These are phyloP conservation scores for Hippoglossus hippoglossus DNA, from an alignment of 2,797 vertebrate genomes.

Conservation along the genomic window DNA sequence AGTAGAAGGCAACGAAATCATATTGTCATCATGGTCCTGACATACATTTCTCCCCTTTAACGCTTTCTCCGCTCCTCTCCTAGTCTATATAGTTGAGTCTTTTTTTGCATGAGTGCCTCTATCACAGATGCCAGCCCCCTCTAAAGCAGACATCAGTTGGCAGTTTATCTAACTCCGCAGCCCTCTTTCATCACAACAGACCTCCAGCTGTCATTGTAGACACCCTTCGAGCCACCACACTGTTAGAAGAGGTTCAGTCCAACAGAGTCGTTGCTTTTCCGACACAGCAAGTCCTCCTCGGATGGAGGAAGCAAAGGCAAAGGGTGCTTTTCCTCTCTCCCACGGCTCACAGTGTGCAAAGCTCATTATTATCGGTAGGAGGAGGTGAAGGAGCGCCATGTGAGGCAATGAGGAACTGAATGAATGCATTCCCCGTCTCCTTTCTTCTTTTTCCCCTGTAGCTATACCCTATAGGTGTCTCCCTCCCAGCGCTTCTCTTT, in stretches of 20 bases:
- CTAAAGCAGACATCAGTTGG: constrained; percentile 74
- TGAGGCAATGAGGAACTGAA: constrained; percentile 51
- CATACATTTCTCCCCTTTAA: constrained; percentile 47
- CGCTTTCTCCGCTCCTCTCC: constrained; percentile 32
- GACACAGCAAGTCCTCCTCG: constrained; percentile 61
- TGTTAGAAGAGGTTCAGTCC: constrained; percentile 67
- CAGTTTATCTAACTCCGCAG: constrained; percentile 75
- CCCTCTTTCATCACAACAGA: constrained; percentile 73
- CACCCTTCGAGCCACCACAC: constrained; percentile 69
- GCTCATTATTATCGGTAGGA: constrained; percentile 68
- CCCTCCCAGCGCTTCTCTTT: constrained; percentile 30
- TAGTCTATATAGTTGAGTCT: constrained; percentile 15
- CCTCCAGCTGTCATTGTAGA: constrained; percentile 76
- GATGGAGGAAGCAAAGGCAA: constrained; percentile 61
- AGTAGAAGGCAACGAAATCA: constrained; percentile 37
- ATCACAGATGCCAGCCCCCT: constrained; percentile 14
- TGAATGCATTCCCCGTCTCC: constrained; percentile 53
- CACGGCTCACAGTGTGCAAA: constrained; percentile 63
- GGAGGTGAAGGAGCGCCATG: constrained; percentile 59
- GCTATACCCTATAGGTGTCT: constrained; percentile 13
- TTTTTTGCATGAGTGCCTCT: constrained; percentile 37
- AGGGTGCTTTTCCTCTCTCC: constrained; percentile 66
- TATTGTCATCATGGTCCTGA: constrained; percentile 52
- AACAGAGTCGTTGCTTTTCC: constrained; percentile 54
- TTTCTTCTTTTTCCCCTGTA: constrained; percentile 24